Evolutionary conservation across 1,140 invertebrate species (phyloP), one percentile per base, ranked within the genome.

Genomic region (Prorops nasuta): DNA sequence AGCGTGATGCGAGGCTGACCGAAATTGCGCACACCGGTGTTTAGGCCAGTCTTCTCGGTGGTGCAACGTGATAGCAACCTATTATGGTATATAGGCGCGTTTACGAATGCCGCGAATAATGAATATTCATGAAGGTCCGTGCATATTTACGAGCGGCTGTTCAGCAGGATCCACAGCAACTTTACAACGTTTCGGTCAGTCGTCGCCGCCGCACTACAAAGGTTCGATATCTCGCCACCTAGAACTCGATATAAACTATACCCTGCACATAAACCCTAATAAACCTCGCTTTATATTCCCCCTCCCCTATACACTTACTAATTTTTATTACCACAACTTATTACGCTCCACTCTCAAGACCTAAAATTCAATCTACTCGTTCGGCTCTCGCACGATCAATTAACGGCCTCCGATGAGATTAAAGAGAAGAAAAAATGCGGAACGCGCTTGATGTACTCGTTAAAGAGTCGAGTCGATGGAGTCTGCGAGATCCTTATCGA

Each of bases 121-220:
- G 58, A 57, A 61, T 61, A 59, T 61, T 61, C 57, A 61, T 60
- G 58, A 61, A 53, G 35, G 48, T 28, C 24, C 57, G 53, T 53
- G 58, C 58, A 61, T 61, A 61, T 61, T 61, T 61, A 61, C 58
- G 58, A 61, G 58, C 58, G 53, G 49, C 53, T 56, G 53, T 53
- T 61, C 57, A 38, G 49, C 49, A 46, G 53, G 58, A 61, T 60
- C 58, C 53, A 43, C 50, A 53, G 53, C 57, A 59, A 61, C 57
- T 61, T 61, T 60, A 56, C 58, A 60, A 56, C 43, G 54, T 49
- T 60, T 59, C 57, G 49, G 28, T 48, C 44, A 34, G 19, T 61
- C 53, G 42, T 14, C 35, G 35, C n/a, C 16, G 4, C 8, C 16
- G 20, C 36, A 32, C 10, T 18, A 8, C 34, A n/a, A n/a, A n/a